Evolutionary conservation across 2,797 vertebrate species (phyloP).

Genomic region (Prionace glauca): DNA sequence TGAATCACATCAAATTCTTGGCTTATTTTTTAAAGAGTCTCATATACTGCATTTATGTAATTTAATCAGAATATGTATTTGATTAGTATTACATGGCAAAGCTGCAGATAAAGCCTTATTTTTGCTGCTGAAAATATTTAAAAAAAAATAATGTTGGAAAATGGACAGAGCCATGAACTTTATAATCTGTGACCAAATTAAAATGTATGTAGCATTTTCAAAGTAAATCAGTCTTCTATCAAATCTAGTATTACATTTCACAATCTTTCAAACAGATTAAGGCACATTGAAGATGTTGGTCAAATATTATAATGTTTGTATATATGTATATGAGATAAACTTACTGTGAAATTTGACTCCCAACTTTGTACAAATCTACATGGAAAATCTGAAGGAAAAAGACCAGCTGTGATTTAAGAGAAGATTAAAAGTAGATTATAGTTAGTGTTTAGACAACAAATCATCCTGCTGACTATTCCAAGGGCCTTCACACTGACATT

Average conservation of each 20-base stretch:
- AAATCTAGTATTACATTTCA: too few species aligned
- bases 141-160: neutral
- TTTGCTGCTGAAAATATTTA: neutral
- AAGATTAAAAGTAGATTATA: slow-evolving; percentile 21
- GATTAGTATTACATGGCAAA: neutral
- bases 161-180: neutral
- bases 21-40: neutral
- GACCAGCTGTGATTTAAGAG: neutral
- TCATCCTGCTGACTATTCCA: slow-evolving; percentile 24
- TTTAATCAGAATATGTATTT: neutral
- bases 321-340: neutral
- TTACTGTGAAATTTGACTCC: neutral
- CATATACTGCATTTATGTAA: neutral
- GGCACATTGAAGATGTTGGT: neutral
- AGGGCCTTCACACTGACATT: neutral
- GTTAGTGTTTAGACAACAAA: neutral
- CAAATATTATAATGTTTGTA: neutral
- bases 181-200: neutral
- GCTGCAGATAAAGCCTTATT: neutral
- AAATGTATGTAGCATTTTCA: neutral
- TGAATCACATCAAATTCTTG: neutral
- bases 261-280: neutral
- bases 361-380: neutral
- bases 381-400: neutral
- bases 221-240: neutral